Percentiles rank a stretch among this genome's conserved stretches.
phyloP scores from a whole-genome alignment of 1,140 invertebrate genomes.

The Heliconius hewitsoni region DNA sequence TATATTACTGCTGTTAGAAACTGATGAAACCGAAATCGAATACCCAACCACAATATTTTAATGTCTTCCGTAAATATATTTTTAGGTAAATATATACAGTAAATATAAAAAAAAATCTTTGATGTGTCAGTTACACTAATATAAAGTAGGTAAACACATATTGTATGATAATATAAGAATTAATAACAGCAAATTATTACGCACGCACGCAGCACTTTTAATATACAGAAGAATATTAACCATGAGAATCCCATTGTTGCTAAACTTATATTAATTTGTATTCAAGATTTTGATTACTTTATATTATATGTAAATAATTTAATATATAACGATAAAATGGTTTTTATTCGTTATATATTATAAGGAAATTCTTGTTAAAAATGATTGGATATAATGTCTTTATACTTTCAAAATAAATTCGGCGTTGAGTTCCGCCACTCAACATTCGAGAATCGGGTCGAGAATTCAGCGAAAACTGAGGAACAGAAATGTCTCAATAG shows the following conservation, averaged over 20 bases:
- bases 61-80: not conserved
- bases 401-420: too few species aligned
- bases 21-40: too few species aligned
- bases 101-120: not conserved
- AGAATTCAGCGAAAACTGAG: too few species aligned
- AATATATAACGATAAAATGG: not conserved
- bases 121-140: not conserved
- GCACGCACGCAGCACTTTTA: not conserved
- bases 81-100: not conserved
- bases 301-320: not conserved
- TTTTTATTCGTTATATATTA: not conserved
- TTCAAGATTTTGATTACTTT: not conserved
- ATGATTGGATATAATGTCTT: too few species aligned
- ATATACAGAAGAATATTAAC: not conserved
- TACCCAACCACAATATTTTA: too few species aligned
- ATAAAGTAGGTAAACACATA: not conserved
- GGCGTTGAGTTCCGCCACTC: too few species aligned
- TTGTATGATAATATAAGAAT: not conserved
- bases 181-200: not conserved
- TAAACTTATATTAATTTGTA: not conserved
- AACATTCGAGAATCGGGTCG: too few species aligned
- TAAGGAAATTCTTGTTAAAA: not conserved
- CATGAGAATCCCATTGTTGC: not conserved
- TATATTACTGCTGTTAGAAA: too few species aligned
- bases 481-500: too few species aligned